Percentiles rank a stretch among this genome's conserved stretches.
phyloP scores from a whole-genome alignment of 2,113 vertebrate genomes.

The Mugil cephalus region DNA sequence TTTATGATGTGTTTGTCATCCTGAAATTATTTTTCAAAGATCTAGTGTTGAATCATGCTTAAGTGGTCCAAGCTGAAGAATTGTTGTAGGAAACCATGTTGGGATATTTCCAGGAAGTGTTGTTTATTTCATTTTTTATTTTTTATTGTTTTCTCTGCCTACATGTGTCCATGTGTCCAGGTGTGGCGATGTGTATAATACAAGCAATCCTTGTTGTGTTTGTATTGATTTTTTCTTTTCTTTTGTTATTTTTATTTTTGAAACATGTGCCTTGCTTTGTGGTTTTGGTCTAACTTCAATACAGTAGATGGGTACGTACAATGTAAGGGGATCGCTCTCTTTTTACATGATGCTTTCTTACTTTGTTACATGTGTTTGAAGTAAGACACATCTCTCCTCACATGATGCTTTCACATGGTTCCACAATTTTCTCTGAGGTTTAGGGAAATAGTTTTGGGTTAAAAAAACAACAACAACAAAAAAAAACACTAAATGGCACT shows the following conservation, averaged over 20 bases:
- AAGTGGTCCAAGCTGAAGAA: slow-evolving; percentile 73
- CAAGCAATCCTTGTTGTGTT: slow-evolving; percentile 71
- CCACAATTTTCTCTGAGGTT: no score
- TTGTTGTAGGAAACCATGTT: slow-evolving; percentile 71
- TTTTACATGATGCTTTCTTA: no score
- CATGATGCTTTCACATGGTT: neutral
- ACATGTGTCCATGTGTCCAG: slow-evolving; percentile 65
- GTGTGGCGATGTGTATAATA: slow-evolving; percentile 71
- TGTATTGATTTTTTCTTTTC: slow-evolving; percentile 60
- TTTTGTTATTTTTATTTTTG: slow-evolving; percentile 74
- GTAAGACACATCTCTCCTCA: no score
- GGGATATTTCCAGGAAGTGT: slow-evolving; percentile 71
- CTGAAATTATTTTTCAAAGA: slow-evolving; percentile 81
- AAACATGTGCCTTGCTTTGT: slow-evolving; percentile 93
- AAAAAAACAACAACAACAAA: no score
- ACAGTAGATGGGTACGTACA: slow-evolving; percentile 71
- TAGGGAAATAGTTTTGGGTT: no score
- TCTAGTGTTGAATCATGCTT: slow-evolving; percentile 76
- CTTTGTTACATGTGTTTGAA: no score
- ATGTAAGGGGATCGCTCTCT: slow-evolving; percentile 54
- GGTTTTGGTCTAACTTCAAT: slow-evolving; percentile 76
- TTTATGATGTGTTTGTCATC: slow-evolving; percentile 83
- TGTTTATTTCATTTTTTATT: slow-evolving; percentile 48
- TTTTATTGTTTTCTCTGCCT: slow-evolving; percentile 34
- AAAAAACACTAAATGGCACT: no score